These are phyloP conservation scores for Phymatocera aterrima DNA, from an alignment of 2,888 invertebrate genomes.

Conservation along the genomic window DNA sequence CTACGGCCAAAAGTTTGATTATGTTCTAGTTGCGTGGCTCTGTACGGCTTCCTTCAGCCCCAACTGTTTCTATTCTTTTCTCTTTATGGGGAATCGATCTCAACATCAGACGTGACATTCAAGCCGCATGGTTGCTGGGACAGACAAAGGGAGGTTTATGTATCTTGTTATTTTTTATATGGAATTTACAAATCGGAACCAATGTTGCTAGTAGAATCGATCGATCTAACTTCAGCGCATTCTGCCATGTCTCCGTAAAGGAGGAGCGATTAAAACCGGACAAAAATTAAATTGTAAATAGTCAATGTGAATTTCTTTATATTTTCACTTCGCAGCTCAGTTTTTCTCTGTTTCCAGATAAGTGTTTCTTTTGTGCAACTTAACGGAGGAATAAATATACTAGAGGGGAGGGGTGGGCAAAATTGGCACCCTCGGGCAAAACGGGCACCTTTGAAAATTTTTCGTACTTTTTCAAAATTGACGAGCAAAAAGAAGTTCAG, in stretches of 20 bases:
- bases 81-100: slow-evolving; percentile 43
- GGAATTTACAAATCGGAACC: slow-evolving; percentile 27
- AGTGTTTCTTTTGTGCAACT: background rate
- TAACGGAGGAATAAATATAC: background rate
- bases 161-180: slow-evolving; percentile 26
- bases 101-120: slow-evolving; percentile 5
- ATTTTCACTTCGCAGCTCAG: background rate
- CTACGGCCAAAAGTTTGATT: slow-evolving; percentile 46
- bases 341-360: background rate
- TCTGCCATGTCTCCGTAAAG: background rate
- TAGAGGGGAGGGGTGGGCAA: no score
- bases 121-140: slow-evolving; percentile 6
- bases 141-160: slow-evolving; percentile 22
- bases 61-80: slow-evolving; percentile 3
- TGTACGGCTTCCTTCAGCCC: background rate
- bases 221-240: background rate
- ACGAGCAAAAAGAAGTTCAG: no score
- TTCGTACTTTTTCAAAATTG: no score
- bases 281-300: background rate
- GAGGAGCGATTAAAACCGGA: background rate
- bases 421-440: no score
- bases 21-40: slow-evolving; percentile 43
- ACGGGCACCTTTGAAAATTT: no score
- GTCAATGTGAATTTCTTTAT: background rate
- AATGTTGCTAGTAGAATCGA: slow-evolving; percentile 1